phyloP scores from a whole-genome alignment of 2,797 vertebrate genomes.

The Myotis planiceps region DNA sequence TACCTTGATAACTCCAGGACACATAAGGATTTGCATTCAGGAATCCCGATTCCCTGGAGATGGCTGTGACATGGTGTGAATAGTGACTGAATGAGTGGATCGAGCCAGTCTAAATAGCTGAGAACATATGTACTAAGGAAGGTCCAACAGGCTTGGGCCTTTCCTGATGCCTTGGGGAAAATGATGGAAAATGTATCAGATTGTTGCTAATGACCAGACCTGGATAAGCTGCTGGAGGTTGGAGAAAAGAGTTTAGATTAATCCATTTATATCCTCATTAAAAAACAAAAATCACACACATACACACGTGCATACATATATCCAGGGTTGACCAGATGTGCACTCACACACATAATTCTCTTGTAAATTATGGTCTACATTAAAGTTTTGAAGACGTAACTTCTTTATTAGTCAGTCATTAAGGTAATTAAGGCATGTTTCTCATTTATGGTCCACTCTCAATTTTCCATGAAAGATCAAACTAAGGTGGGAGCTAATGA shows the following conservation, averaged over 20 bases:
- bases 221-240: background rate
- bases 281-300: background rate
- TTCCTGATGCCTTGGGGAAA: background rate
- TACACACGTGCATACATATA: too few relatives aligned
- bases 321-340: background rate
- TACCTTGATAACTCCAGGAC: background rate
- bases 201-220: background rate
- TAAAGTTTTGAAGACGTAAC: background rate
- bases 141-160: background rate
- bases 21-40: conserved; percentile 16
- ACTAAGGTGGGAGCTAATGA: background rate
- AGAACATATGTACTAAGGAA: background rate
- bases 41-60: background rate
- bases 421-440: background rate
- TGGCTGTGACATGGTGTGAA: background rate
- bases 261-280: background rate
- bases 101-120: background rate
- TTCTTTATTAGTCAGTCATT: background rate
- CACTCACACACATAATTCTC: background rate
- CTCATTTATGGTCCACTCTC: background rate
- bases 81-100: background rate
- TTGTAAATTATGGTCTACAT: background rate
- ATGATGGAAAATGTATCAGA: background rate
- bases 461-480: background rate
- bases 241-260: background rate